A percentile compares a stretch with the other conserved stretches of the same genome.
phyloP scores from a whole-genome alignment of 2,113 vertebrate species.

The Lophotis ruficrista region DNA sequence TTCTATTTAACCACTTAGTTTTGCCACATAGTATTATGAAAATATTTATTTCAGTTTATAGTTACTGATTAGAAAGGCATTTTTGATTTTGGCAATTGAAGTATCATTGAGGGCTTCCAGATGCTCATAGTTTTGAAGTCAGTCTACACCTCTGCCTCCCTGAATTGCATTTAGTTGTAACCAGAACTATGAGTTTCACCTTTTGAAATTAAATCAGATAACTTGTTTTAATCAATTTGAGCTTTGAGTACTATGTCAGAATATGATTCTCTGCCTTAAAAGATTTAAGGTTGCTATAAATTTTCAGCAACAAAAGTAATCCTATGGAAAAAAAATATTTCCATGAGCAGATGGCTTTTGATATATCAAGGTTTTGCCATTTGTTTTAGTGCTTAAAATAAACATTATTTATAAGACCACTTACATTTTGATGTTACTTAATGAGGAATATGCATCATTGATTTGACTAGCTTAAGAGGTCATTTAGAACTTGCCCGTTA shows the following conservation, averaged over 20 bases:
- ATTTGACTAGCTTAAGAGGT: constrained; percentile 98
- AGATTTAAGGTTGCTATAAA: constrained; percentile 48
- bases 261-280: constrained; percentile 3
- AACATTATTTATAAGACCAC: constrained; percentile 96
- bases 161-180: not conserved
- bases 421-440: constrained; percentile 94
- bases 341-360: constrained; percentile 77
- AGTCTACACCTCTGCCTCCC: not conserved
- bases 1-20: not conserved
- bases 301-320: constrained; percentile 60
- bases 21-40: not conserved
- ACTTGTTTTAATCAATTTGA: constrained; percentile 15
- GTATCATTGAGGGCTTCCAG: not conserved
- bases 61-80: not conserved
- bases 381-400: constrained; percentile 92
- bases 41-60: not conserved
- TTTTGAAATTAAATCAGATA: not conserved
- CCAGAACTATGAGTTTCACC: not conserved
- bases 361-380: constrained; percentile 82
- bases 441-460: constrained; percentile 95
- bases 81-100: not conserved
- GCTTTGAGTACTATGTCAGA: not conserved
- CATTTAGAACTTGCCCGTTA: constrained; percentile 91
- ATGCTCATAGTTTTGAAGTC: not conserved
- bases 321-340: constrained; percentile 16